These are phyloP conservation scores for Procambarus clarkii DNA, from an alignment of 1,140 invertebrate genomes.

Conservation along the genomic window DNA sequence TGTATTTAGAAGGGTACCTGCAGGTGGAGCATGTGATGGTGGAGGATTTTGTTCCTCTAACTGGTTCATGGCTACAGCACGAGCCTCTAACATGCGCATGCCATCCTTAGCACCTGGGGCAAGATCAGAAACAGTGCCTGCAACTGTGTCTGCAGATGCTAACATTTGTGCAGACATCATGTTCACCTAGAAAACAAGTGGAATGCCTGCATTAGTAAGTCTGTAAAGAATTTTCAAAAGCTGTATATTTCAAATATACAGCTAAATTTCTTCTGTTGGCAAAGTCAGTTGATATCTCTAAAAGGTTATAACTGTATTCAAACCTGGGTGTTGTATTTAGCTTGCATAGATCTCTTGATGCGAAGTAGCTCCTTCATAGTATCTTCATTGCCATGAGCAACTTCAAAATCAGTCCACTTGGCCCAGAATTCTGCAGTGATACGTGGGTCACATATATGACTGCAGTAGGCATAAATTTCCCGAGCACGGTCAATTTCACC, in stretches of 20 bases:
- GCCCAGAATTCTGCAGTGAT: conserved; percentile 96
- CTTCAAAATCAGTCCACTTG: conserved; percentile 99
- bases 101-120: conserved; percentile 85
- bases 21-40: conserved; percentile 13
- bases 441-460: conserved; percentile 99
- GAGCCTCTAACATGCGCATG: conserved; percentile 91
- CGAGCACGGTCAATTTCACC: conserved; percentile 98
- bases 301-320: neutral
- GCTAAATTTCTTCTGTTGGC: neutral
- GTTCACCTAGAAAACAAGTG: conserved; percentile 79
- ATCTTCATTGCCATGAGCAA: conserved; percentile 99
- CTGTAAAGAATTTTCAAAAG: neutral
- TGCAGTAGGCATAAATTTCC: conserved; percentile 98
- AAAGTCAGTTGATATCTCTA: neutral
- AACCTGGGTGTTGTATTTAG: conserved; percentile 95
- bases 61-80: conserved; percentile 80
- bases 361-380: conserved; percentile 99
- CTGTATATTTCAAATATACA: neutral
- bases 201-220: neutral
- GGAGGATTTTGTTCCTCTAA: conserved; percentile 37
- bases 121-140: conserved; percentile 81
- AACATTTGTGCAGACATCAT: conserved; percentile 99
- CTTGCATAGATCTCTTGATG: conserved; percentile 97
- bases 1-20: neutral
- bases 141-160: conserved; percentile 79